These are phyloP conservation scores for Drosophila melanica DNA, from an alignment of 1,140 invertebrate genomes.

Conservation along the genomic window DNA sequence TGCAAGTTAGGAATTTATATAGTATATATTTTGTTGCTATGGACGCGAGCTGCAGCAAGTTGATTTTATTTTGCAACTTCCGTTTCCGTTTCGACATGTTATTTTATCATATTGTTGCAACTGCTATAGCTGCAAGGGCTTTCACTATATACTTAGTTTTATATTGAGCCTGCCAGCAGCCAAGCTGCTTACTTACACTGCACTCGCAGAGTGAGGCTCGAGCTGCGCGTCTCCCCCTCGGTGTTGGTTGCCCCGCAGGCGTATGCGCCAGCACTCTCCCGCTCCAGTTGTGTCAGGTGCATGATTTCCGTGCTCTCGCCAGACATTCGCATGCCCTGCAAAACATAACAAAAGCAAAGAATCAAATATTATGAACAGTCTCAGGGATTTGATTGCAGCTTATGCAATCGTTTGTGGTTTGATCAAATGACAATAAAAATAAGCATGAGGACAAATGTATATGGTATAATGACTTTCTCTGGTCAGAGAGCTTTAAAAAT, in stretches of 20 bases:
- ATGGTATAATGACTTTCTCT: no score
- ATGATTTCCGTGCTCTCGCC: constrained; percentile 84
- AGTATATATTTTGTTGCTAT: constrained; percentile 11
- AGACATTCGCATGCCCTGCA: constrained; percentile 84
- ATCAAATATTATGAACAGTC: constrained; percentile 6
- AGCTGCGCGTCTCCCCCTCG: constrained; percentile 88
- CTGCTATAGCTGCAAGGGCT: constrained; percentile 16
- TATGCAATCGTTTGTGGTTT: background rate
- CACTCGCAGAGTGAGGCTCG: constrained; percentile 86
- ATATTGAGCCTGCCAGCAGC: constrained; percentile 33
- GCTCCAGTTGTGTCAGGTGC: constrained; percentile 84
- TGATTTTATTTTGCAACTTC: constrained; percentile 75
- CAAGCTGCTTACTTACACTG: constrained; percentile 86
- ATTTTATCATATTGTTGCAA: constrained; percentile 44
- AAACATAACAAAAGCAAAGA: constrained; percentile 21
- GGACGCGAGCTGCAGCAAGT: constrained; percentile 42
- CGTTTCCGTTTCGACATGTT: constrained; percentile 53
- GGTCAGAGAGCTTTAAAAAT: no score
- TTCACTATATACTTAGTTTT: constrained; percentile 16
- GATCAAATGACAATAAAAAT: no score
- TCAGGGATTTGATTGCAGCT: constrained; percentile 16
- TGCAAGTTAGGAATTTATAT: constrained; percentile 54
- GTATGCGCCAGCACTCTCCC: constrained; percentile 87
- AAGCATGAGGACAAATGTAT: no score
- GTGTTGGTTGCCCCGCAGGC: constrained; percentile 88